phyloP scores from a whole-genome alignment of 2,113 vertebrate species.

The Oxyura jamaicensis region DNA sequence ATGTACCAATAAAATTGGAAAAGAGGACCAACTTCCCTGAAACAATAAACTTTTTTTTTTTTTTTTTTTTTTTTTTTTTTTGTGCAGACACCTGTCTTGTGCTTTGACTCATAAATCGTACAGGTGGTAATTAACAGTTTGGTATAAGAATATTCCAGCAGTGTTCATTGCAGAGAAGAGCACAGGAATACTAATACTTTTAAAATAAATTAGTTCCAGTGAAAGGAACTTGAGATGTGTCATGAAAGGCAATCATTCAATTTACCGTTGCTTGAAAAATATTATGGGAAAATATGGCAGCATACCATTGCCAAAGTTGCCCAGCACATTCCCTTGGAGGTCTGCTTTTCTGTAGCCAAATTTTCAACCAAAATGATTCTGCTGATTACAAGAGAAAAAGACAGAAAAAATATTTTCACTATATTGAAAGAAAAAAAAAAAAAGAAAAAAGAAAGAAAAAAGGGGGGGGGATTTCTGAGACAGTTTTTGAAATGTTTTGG shows the following conservation, averaged over 20 bases:
- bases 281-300: background rate
- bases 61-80: background rate
- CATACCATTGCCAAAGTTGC: background rate
- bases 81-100: background rate
- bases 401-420: background rate
- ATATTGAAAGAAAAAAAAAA: too few species aligned
- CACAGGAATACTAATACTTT: slow-evolving; percentile 29
- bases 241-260: background rate
- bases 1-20: background rate
- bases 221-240: background rate
- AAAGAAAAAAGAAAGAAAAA: background rate
- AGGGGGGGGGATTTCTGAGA: background rate
- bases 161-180: slow-evolving; percentile 24
- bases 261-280: background rate
- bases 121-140: slow-evolving; percentile 43
- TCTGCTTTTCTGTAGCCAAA: background rate
- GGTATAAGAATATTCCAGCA: slow-evolving; percentile 36
- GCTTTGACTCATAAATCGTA: slow-evolving; percentile 6
- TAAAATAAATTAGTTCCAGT: background rate
- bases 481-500: background rate
- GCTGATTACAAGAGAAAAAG: background rate
- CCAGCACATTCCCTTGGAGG: background rate
- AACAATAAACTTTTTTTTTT: background rate
- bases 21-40: background rate
- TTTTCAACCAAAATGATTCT: background rate